A percentile compares a stretch with the other conserved stretches of the same genome.
Evolutionary conservation across 2,113 vertebrate genomes (phyloP).

Genomic region (Pollachius pollachius): DNA sequence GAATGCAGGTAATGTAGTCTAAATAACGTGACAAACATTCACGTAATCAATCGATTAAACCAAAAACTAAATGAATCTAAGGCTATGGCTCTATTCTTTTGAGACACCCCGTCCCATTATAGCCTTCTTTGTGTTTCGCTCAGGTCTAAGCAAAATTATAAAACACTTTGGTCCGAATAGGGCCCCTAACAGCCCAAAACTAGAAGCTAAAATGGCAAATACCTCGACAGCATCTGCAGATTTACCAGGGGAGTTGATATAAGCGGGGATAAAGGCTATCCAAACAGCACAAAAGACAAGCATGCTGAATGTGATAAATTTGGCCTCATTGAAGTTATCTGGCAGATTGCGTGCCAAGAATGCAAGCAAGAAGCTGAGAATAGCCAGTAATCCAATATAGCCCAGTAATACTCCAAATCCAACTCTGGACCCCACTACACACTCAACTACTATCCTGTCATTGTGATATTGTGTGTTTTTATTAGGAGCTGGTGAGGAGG

Average conservation of each 20-base stretch:
- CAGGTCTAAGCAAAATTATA: conserved; percentile 67
- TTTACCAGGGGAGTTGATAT: conserved; percentile 70
- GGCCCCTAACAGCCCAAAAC: conserved; percentile 63
- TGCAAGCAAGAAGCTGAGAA: conserved; percentile 64
- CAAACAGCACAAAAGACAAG: conserved; percentile 74
- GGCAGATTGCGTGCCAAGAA: conserved; percentile 70
- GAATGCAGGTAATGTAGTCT: no score
- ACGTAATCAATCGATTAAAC: not conserved
- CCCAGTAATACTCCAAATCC: conserved; percentile 57
- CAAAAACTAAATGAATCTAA: no score
- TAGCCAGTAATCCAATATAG: conserved; percentile 64
- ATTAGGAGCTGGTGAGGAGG: conserved; percentile 44
- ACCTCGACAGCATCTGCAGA: conserved; percentile 68
- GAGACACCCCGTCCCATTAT: conserved; percentile 45
- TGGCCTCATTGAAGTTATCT: conserved; percentile 69
- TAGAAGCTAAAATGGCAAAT: conserved; percentile 74
- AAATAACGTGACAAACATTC: no score
- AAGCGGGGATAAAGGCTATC: conserved; percentile 66
- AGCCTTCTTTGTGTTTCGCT: conserved; percentile 68
- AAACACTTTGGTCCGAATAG: conserved; percentile 76
- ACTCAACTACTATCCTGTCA: conserved; percentile 64
- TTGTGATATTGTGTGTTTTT: conserved; percentile 56
- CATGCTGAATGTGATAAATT: conserved; percentile 73
- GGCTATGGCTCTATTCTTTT: conserved; percentile 3
- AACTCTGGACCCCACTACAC: conserved; percentile 56